Base-by-base conservation (phyloP, 2,888 invertebrate species). In the Lamproptera curius region DNA sequence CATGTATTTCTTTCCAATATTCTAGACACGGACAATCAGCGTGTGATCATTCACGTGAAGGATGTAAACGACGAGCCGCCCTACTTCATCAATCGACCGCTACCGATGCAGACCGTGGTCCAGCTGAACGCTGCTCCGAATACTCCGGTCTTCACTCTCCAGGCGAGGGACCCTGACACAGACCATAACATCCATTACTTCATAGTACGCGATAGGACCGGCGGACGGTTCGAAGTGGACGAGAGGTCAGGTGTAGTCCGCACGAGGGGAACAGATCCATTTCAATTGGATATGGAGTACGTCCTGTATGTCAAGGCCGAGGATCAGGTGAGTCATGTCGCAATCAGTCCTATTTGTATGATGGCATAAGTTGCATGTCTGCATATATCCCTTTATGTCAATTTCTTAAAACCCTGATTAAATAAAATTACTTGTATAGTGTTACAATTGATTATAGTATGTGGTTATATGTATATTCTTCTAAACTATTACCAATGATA, bases 11-110 rank as follows among this genome's bases (percentile, higher is more conserved):
- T 20, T 23, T 37, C 23, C 13, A 42, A 42, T 8, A 48, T 85
- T 92, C 50, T 92, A 97, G 95, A 95, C 77, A 97, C 97, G 62
- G 97, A 98, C 89, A 96, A 96, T 83, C 96, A 97, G 77, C 92
- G 97, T 42, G 96, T 98, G 44, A 97, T 97, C 60, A 96, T 98
- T 71, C 95, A 95, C 79, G 95, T 98, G 58, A 95, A 95, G 72
- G 98, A 98, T 79, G 95, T 97, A 44, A 98, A 98, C 85, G 98
- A 99, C 76, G 99, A 99, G 78, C 94, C 95, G 1, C 97, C 99
- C 0, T 96, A 97, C 80, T 98, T 99, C 89, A 95, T 98, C 87
- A 99, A 99, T 86, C 92, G 96, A 1, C 99, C 99, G 0, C 87
- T 96, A 56, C 99, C 99, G 13, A 98, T 98, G 96, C 96, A 98